These are phyloP conservation scores for Luperina nickerlii DNA, from an alignment of 2,888 invertebrate genomes.

Conservation along the genomic window DNA sequence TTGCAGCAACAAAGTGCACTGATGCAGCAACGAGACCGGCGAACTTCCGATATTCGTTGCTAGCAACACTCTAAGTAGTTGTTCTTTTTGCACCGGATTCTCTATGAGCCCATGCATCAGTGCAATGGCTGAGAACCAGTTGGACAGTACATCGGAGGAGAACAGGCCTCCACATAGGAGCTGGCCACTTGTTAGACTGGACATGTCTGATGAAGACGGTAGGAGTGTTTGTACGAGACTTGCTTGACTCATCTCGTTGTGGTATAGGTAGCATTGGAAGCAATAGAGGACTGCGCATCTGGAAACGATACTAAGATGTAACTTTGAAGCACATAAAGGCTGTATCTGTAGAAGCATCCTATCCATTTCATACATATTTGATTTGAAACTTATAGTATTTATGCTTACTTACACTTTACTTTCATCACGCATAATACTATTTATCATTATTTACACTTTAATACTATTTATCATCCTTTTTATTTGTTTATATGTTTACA, in stretches of 20 bases:
- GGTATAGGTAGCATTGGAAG: constrained; percentile 98
- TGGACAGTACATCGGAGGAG: constrained; percentile 95
- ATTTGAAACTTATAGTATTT: no score
- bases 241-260: constrained; percentile 97
- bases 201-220: constrained; percentile 95
- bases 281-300: constrained; percentile 99
- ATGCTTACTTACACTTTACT: no score
- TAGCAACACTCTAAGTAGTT: constrained; percentile 96
- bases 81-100: constrained; percentile 96
- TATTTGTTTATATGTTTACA: no score
- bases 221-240: constrained; percentile 97
- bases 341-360: no score
- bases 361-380: no score
- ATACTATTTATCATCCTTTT: no score
- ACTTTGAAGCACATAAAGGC: no score
- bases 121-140: constrained; percentile 98
- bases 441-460: no score
- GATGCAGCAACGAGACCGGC: constrained; percentile 97
- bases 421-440: no score
- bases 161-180: constrained; percentile 98
- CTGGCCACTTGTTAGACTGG: constrained; percentile 95
- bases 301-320: constrained; percentile 36
- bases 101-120: constrained; percentile 97
- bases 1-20: constrained; percentile 95
- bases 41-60: constrained; percentile 95